phyloP scores from a whole-genome alignment of 2,113 vertebrate genomes.

The Labeo rohita region DNA sequence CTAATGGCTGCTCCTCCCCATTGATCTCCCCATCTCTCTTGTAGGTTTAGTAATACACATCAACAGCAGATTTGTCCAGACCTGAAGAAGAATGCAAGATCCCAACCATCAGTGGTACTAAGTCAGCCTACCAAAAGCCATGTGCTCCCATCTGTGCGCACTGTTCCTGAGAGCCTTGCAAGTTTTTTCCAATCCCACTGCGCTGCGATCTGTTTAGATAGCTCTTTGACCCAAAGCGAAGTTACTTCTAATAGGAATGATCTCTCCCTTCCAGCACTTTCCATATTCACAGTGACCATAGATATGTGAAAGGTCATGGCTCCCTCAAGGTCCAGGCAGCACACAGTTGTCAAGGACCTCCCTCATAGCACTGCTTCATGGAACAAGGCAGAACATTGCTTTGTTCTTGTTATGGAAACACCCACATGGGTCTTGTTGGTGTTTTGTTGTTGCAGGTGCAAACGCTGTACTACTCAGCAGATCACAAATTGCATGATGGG shows the following conservation, averaged over 20 bases:
- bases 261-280: slow-evolving; percentile 15
- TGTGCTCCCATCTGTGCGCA: slow-evolving; percentile 18
- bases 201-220: slow-evolving; percentile 18
- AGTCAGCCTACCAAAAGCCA: slow-evolving; percentile 27
- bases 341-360: slow-evolving; percentile 39
- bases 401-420: slow-evolving; percentile 82
- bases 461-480: slow-evolving; percentile 99
- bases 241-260: slow-evolving; percentile 20
- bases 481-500: slow-evolving; percentile 99
- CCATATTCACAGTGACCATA: neutral
- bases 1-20: slow-evolving; percentile 52
- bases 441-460: slow-evolving; percentile 97
- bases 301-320: neutral
- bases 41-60: slow-evolving; percentile 97
- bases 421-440: slow-evolving; percentile 95
- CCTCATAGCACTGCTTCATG: slow-evolving; percentile 64
- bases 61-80: slow-evolving; percentile 82
- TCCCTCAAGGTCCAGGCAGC: slow-evolving; percentile 3
- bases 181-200: slow-evolving; percentile 30
- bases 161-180: slow-evolving; percentile 11
- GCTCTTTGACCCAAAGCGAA: slow-evolving; percentile 6
- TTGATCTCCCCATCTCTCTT: slow-evolving; percentile 82
- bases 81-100: slow-evolving; percentile 41
- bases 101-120: slow-evolving; percentile 43
- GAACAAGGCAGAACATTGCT: slow-evolving; percentile 19